Evolutionary conservation across 2,113 vertebrate genomes (phyloP).

Genomic region (Pipa parva): DNA sequence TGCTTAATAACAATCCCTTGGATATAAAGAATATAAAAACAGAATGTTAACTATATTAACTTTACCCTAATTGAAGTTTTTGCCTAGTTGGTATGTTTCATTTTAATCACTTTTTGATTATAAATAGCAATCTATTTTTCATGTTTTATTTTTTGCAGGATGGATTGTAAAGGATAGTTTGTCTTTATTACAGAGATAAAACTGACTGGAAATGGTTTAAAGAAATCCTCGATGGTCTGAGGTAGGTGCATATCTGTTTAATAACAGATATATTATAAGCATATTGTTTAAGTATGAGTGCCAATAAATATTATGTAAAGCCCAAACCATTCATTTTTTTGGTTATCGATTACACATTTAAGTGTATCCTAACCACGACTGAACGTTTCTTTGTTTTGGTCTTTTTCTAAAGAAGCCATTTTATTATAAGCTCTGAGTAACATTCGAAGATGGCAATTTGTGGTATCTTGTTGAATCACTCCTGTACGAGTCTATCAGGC

Average conservation of each 20-base stretch:
- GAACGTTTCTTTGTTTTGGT: no score
- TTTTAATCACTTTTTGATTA: no score
- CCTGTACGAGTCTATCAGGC: conserved; percentile 4
- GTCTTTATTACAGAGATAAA: neutral
- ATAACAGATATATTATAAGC: conserved; percentile 35
- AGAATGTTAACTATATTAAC: no score
- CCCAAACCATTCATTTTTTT: no score
- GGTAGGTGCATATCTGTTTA: conserved; percentile 35
- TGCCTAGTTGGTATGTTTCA: no score
- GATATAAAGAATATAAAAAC: no score
- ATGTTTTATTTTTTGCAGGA: conserved; percentile 3
- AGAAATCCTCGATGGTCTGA: conserved; percentile 23
- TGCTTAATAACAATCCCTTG: no score
- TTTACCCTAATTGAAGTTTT: no score
- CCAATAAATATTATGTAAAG: no score
- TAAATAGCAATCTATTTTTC: neutral
- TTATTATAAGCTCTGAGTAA: neutral
- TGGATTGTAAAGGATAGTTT: conserved; percentile 10
- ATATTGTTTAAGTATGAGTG: no score
- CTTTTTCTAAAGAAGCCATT: neutral
- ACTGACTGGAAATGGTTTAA: neutral
- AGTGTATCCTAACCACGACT: no score
- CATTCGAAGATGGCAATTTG: neutral
- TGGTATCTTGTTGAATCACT: neutral
- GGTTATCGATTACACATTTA: no score